phyloP scores from a whole-genome alignment of 2,797 vertebrate genomes.

The Loris lydekkerianus region DNA sequence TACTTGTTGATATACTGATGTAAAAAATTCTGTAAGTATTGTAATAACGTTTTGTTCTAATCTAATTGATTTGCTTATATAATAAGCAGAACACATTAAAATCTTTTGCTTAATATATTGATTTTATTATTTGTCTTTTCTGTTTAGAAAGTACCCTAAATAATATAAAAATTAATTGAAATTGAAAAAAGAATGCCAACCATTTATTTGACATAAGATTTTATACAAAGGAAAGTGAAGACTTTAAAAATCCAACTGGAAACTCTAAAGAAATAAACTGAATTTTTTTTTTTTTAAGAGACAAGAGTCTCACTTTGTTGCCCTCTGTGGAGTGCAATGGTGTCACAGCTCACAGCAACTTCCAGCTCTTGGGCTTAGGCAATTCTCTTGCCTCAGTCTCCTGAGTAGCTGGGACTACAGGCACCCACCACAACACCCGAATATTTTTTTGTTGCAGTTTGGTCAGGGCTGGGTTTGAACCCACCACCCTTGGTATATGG shows the following conservation, averaged over 20 bases:
- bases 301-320: too few relatives aligned
- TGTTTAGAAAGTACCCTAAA: conserved; percentile 19
- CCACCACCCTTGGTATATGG: too few relatives aligned
- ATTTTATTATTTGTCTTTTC: conserved; percentile 21
- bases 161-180: conserved; percentile 19
- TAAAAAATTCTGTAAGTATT: background rate
- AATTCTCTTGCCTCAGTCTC: too few relatives aligned
- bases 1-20: background rate
- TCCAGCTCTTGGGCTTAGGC: too few relatives aligned
- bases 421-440: too few relatives aligned
- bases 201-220: background rate
- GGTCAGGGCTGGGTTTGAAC: too few relatives aligned
- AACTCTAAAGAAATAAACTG: background rate
- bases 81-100: background rate
- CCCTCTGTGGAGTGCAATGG: too few relatives aligned
- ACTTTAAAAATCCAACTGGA: background rate
- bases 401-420: too few relatives aligned
- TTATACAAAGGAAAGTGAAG: conserved; percentile 14
- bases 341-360: too few relatives aligned
- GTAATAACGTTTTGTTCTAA: background rate
- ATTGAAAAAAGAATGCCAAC: background rate
- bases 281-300: background rate
- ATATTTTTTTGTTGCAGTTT: too few relatives aligned
- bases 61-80: conserved; percentile 20
- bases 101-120: conserved; percentile 14